Percentiles rank a stretch among this genome's conserved stretches.
These are phyloP conservation scores for Rhinoptilus africanus DNA, from an alignment of 2,113 vertebrate genomes.

Conservation along the genomic window DNA sequence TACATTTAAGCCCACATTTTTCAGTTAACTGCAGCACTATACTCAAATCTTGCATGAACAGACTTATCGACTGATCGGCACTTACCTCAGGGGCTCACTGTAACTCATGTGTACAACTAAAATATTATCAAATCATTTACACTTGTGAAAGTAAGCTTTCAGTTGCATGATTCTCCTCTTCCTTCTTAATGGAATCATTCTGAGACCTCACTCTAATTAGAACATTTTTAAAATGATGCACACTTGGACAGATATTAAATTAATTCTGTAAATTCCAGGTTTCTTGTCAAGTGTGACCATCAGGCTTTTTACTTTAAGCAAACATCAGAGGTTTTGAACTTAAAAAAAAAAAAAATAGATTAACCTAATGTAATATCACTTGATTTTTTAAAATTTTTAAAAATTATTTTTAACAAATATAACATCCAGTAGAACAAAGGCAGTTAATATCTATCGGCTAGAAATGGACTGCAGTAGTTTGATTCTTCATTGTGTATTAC, in stretches of 20 bases:
- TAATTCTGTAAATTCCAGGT: neutral
- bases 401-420: neutral
- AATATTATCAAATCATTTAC: neutral
- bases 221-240: neutral
- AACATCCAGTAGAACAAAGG: neutral
- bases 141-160: neutral
- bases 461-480: neutral
- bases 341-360: neutral
- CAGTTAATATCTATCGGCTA: neutral
- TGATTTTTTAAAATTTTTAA: neutral
- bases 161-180: neutral
- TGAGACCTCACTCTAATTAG: neutral
- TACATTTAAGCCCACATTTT: neutral
- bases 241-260: neutral
- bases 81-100: neutral
- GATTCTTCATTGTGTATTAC: neutral
- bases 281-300: neutral
- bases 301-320: neutral
- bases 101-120: rapidly evolving
- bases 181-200: neutral
- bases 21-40: neutral
- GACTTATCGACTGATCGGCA: neutral
- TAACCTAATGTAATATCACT: neutral
- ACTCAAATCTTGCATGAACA: neutral
- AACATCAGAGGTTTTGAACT: neutral